Base-by-base conservation (phyloP, 1,140 invertebrate genomes). In the Paraescarpia echinospica region DNA sequence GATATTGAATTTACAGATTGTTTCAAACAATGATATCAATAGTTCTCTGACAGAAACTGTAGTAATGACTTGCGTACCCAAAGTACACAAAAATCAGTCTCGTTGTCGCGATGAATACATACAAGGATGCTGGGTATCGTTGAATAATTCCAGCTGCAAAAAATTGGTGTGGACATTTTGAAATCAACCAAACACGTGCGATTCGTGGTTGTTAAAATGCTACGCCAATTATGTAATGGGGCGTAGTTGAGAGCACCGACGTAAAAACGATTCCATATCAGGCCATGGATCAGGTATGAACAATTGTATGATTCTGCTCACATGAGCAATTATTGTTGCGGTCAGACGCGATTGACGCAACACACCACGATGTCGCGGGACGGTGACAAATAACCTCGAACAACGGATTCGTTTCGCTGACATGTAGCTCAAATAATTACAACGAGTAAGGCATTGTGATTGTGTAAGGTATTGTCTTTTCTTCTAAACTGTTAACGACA, bases 371-470 rank as follows among this genome's bases (percentile, higher is more conserved):
- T 41, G 41, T 41, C 41, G n/a, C n/a, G 41, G 41, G 12, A 41
- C 9, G 59, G 59, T 18, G 59, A 77, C 22, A 77, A 18, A 77
- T 27, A 18, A 27, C 59, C 12, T 2, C 27, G 59, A 77, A 77
- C 59, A 77, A 77, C 59, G 59, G 59, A 77, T 77, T 77, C 9
- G 27, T 77, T 77, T 31, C 59, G 59, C 14, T 77, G 59, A 77
- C 59, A 77, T 27, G 59, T 77, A 77, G 59, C 59, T 77, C 59
- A 77, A 77, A 77, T 77, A 77, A 77, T 77, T 77, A 77, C 59
- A 6, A 77, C 9, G 12, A 27, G 22, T 77, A 77, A 31, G 59
- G 8, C 22, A 27, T 77, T 77, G 59, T 77, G 59, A 27, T 77
- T 51, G 48, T 18, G 48, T 51, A 51, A 51, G 48, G 48, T 8